Conservation (phyloP, 2,113 vertebrate genomes). For the Aleadryas rufinucha region DNA sequence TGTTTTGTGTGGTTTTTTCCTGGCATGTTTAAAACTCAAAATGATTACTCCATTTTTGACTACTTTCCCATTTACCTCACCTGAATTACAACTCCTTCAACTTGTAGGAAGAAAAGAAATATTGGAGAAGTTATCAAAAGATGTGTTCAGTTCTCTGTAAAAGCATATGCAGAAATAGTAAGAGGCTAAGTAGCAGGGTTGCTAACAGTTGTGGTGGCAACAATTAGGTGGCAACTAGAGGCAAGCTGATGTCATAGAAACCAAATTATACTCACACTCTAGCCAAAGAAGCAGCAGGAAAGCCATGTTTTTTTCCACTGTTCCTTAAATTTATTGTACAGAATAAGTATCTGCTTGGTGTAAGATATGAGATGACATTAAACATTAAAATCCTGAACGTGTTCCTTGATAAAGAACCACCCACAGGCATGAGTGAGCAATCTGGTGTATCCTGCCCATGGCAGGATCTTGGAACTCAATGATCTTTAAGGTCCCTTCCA, state of each 20-base stretch:
- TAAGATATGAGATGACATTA: neutral
- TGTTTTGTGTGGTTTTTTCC: neutral
- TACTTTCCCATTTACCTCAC: neutral
- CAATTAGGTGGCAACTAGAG: neutral
- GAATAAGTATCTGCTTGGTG: neutral
- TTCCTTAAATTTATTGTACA: neutral
- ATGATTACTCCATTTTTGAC: neutral
- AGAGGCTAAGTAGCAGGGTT: neutral
- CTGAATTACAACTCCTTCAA: neutral
- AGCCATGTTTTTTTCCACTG: accelerated
- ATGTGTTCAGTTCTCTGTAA: neutral
- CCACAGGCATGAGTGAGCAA: neutral
- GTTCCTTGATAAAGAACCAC: neutral
- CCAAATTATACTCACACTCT: neutral
- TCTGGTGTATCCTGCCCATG: neutral
- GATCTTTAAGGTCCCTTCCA: neutral
- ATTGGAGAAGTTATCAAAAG: neutral
- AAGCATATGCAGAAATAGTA: neutral
- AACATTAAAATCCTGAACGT: neutral
- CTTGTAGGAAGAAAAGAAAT: neutral
- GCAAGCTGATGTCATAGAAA: neutral
- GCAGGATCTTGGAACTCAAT: neutral
- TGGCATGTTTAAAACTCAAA: neutral
- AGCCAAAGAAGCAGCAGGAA: neutral
- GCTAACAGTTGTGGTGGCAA: neutral